Conservation (phyloP, 2,113 vertebrate species). For the Sturnus vulgaris region DNA sequence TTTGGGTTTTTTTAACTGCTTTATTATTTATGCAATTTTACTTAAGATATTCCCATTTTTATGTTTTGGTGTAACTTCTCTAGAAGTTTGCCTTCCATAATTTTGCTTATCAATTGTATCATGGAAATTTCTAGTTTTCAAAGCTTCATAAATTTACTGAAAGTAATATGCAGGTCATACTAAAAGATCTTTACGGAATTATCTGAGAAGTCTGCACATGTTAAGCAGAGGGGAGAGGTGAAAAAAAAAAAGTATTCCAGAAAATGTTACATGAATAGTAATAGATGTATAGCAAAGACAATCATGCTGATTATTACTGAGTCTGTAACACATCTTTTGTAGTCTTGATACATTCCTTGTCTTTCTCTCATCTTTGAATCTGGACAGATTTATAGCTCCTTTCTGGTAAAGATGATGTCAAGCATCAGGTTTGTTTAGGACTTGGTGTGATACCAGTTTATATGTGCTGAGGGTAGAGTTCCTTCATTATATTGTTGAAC, state of each 20-base stretch:
- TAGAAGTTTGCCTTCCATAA: background rate
- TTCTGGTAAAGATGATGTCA: background rate
- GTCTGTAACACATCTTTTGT: background rate
- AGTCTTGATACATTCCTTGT: background rate
- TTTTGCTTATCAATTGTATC: background rate
- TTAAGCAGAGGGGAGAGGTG: background rate
- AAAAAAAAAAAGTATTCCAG: background rate
- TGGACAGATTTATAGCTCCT: conserved; percentile 1
- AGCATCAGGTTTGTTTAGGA: background rate
- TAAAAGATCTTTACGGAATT: background rate
- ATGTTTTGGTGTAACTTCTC: background rate
- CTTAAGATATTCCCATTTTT: background rate
- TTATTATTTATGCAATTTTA: background rate
- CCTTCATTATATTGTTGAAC: background rate
- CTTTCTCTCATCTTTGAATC: background rate
- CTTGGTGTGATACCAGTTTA: background rate
- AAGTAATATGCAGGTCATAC: background rate
- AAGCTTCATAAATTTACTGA: background rate
- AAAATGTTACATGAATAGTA: background rate
- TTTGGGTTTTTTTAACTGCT: background rate
- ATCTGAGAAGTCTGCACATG: background rate
- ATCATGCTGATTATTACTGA: background rate
- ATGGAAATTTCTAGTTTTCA: background rate
- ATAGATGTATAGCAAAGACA: background rate
- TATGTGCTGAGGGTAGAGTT: background rate